Conservation (phyloP, 2,888 invertebrate species). For the Heteromurus nitidus region DNA sequence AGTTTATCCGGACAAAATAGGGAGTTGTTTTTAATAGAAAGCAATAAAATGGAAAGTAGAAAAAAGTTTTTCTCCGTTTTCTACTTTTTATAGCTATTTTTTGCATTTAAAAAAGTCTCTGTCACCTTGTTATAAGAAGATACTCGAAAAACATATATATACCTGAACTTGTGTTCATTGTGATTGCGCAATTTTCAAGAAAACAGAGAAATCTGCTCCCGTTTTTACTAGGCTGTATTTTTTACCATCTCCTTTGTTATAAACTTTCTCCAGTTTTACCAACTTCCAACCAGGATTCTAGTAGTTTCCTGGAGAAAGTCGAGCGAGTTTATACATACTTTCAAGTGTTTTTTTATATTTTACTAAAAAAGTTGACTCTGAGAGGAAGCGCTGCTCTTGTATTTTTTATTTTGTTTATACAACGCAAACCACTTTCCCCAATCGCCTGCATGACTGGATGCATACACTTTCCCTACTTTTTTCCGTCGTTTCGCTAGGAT, state of each 20-base stretch:
- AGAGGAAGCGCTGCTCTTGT: neutral
- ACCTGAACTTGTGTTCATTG: neutral
- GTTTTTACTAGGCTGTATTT: neutral
- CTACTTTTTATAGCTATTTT: too few species aligned
- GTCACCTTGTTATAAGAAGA: too few species aligned
- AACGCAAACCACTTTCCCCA: slow-evolving; percentile 17
- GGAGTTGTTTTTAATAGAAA: too few species aligned
- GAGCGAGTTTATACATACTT: neutral
- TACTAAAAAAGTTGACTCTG: slow-evolving; percentile 32
- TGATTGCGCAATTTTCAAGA: slow-evolving; percentile 13
- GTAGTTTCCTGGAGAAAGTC: neutral
- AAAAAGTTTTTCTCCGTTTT: too few species aligned
- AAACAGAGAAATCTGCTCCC: neutral
- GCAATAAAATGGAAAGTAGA: too few species aligned
- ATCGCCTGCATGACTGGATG: slow-evolving; percentile 5
- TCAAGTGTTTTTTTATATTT: slow-evolving; percentile 38
- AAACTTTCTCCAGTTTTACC: too few species aligned
- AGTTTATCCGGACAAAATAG: too few species aligned
- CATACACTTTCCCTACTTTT: neutral
- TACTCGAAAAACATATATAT: neutral
- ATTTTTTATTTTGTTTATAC: slow-evolving; percentile 17
- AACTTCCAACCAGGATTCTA: too few species aligned
- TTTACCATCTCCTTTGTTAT: neutral
- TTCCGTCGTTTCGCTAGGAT: neutral
- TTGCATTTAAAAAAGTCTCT: too few species aligned